Base-by-base conservation (phyloP, 2,797 vertebrate species). In the Syngnathus rostellatus region DNA sequence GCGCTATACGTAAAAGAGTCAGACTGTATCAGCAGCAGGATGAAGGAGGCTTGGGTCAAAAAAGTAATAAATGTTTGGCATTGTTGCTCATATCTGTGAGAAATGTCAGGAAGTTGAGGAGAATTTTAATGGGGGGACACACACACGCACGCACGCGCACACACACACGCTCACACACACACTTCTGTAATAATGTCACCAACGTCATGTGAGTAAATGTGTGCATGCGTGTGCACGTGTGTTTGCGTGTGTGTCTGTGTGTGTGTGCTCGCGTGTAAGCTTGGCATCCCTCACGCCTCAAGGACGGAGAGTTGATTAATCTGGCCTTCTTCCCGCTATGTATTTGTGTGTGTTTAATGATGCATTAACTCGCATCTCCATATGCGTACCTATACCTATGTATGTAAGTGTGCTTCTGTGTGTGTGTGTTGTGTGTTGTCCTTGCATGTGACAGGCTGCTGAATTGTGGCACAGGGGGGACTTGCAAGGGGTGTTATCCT, bases 241-340 rank as follows among this genome's bases (percentile, higher is more conserved):
- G 63, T 25, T 10, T 0, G 19, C 8, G 51, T 37, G 12, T 37
- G 67, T 72, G 64, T 46, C 19, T 43, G 5, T n/a, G 10, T 41
- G 46, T 61, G n/a, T 45, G 3, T 62, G 68, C 71, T 61, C 40
- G 31, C 38, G 7, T 6, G 53, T 21, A 37, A 60, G 38, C 65
- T 54, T 54, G 71, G 78, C 78, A 85, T 87, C 77, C 77, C 85
- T 87, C 86, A 80, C 64, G 63, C 71, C 11, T 55, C 82, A 89
- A 90, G 89, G 89, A 88, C 83, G 48, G 74, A 72, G 68, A 62
- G 0, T 77, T 87, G 85, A 90, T 89, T 86, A 74, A 71, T 57
- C 75, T 64, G 67, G 75, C 81, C 68, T 62, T 67, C 81, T 77
- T 78, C 73, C 63, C 48, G 64, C n/a, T 72, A 16, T 62, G 64